Evolutionary conservation across 1,140 invertebrate genomes (phyloP), one percentile per base, ranked within the genome.

Genomic region (Eufriesea mexicana): DNA sequence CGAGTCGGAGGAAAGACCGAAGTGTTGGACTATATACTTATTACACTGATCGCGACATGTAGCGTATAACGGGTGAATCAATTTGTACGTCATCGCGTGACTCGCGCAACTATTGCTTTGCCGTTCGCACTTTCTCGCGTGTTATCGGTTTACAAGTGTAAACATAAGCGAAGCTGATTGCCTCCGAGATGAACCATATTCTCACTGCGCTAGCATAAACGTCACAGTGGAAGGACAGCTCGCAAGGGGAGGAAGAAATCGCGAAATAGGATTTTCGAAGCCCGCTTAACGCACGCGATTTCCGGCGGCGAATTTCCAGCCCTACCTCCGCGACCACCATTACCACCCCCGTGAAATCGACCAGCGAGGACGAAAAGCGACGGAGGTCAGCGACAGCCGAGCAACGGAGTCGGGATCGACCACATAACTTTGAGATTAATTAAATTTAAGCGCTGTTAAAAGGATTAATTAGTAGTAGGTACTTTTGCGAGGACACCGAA

Each of bases 371-470:
- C 67, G 83, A 79, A 85, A 84, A 77, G 79, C 88, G 67, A 42
- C 62, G 64, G 68, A 54, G 45, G 73, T 55, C 72, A 76, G 76
- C 66, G 74, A 14, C 12, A 10, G 10, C 12, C 12, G 12, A 61
- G 45, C 59, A 54, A 79, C 62, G 72, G 78, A 67, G 62, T 64
- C 45, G 74, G 68, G 77, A 82, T 87, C 87, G 84, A 91, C 91
- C 91, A 90, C 91, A 91, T 90, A 92, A 92, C 91, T 92, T 92
- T 91, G 79, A 86, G 89, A 92, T 92, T 92, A 92, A 92, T 92
- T 92, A 92, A 92, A 92, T 92, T 92, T 87, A 84, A 90, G 88
- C 86, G 86, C 81, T 86, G 89, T 92, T 92, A 91, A 92, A 91
- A 91, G 90, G 91, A 92, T 92, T 92, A 91, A 92, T 92, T 92